Base-by-base conservation (phyloP, 2,888 invertebrate genomes). In the Penaeus monodon region DNA sequence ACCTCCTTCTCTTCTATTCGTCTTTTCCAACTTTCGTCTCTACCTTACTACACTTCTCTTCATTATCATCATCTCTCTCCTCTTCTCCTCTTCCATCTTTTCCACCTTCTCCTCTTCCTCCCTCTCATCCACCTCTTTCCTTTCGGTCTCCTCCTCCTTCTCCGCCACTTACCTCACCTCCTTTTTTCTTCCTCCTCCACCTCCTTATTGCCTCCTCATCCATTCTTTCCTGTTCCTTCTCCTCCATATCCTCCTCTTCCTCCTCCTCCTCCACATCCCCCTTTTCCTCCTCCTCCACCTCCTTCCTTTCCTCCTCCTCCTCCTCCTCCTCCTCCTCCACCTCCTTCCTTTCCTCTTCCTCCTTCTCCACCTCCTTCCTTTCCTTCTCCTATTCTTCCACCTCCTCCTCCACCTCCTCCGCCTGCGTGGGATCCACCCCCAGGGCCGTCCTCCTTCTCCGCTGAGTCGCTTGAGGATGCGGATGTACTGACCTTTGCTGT, bases 31-130 rank as follows among this genome's bases (percentile, higher is more conserved):
- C 49, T 10, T 12, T 10, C 44, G 8, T 8, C 4, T 44, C 44
- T 73, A 64, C n/a, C 73, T 68, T 79, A n/a, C 80, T 68, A 66
- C 63, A 73, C 73, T 24, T 8, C 70, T 38, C 17, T 24, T 74
- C 24, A 76, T n/a, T 73, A 29, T 74, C 63, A 24, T 79, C n/a
- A 68, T 38, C 57, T 70, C 49, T 63, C 33, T 81, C n/a, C 63
- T 24, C 73, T 57, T 49, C n/a, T 57, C 77, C 49, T 12, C 57
- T n/a, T 24, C 49, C 57, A 2, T 22, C 49, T 49, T 27, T 14
- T 20, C 33, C 14, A 44, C 83, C 38, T 63, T 64, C 38, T 27
- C 64, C 38, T 27, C 12, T 10, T 57, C 57, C 57, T 57, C 57
- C 17, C 12, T 57, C 57, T 57, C 57, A 2, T 49, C 57, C 57